A percentile compares a stretch with the other conserved stretches of the same genome.
Evolutionary conservation across 2,797 vertebrate genomes (phyloP).

Genomic region (Cephalopachus bancanus): DNA sequence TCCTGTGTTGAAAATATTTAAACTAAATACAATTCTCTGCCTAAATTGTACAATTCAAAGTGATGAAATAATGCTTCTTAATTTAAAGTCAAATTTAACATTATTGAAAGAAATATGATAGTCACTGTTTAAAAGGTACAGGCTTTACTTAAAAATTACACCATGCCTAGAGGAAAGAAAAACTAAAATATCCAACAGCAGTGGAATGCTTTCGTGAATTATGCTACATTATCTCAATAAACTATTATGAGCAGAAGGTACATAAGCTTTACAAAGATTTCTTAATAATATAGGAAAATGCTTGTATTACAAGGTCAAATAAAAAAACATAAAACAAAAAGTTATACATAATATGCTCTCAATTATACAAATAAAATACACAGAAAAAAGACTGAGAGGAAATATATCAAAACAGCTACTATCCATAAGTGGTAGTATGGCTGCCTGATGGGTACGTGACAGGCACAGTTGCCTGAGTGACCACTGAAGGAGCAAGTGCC

Average conservation of each 20-base stretch:
- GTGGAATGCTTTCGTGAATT: neutral
- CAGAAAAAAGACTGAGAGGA: neutral
- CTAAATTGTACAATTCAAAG: constrained; percentile 19
- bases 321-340: neutral
- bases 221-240: neutral
- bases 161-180: neutral
- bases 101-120: constrained; percentile 42
- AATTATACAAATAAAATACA: accelerated
- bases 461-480: too few relatives aligned
- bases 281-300: neutral
- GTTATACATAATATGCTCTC: neutral
- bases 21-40: constrained; percentile 26
- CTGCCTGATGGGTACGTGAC: accelerated
- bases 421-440: accelerated
- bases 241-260: neutral
- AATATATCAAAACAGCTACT: too few relatives aligned
- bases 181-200: neutral
- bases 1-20: neutral
- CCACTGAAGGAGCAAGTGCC: accelerated
- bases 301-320: neutral
- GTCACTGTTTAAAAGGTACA: constrained; percentile 15
- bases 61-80: constrained; percentile 30
- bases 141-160: constrained; percentile 51
- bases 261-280: neutral
- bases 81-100: constrained; percentile 69